These are phyloP conservation scores for Radopholus similis DNA, from an alignment of 1,140 invertebrate genomes.

Conservation along the genomic window DNA sequence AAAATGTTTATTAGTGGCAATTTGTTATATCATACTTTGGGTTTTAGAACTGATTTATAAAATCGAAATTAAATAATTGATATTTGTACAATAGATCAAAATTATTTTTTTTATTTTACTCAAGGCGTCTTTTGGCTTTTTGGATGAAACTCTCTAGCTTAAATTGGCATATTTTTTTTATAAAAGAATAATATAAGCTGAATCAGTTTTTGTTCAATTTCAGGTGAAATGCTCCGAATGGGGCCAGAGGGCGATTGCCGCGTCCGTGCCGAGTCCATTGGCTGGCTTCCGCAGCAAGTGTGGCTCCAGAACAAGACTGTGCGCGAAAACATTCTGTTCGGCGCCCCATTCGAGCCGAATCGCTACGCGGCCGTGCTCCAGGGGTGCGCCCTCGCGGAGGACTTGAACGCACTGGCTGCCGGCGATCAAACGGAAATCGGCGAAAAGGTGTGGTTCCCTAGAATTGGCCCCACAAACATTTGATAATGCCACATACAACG, in stretches of 20 bases:
- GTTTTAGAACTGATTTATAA: too few relatives aligned
- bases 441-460: slow-evolving; percentile 65
- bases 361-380: slow-evolving; percentile 70
- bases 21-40: too few relatives aligned
- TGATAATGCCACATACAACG: too few relatives aligned
- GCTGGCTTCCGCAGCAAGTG: slow-evolving; percentile 81
- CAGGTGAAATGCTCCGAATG: too few relatives aligned
- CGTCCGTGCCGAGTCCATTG: slow-evolving; percentile 28
- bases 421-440: slow-evolving; percentile 65
- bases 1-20: too few relatives aligned
- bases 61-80: too few relatives aligned
- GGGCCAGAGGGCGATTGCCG: too few relatives aligned
- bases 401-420: slow-evolving; percentile 61
- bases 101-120: too few relatives aligned
- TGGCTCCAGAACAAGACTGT: slow-evolving; percentile 91
- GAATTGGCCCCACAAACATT: too few relatives aligned
- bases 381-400: slow-evolving; percentile 62
- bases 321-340: slow-evolving; percentile 81
- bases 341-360: slow-evolving; percentile 69
- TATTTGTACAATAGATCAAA: too few relatives aligned
- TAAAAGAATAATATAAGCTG: slow-evolving; percentile 64
- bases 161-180: slow-evolving; percentile 22
- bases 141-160: too few relatives aligned
- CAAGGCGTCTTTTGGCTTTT: too few relatives aligned
- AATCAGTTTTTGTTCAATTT: slow-evolving; percentile 25